Percentiles rank a stretch among this genome's conserved stretches.
phyloP scores from a whole-genome alignment of 2,797 vertebrate genomes.

The Perodicticus potto region DNA sequence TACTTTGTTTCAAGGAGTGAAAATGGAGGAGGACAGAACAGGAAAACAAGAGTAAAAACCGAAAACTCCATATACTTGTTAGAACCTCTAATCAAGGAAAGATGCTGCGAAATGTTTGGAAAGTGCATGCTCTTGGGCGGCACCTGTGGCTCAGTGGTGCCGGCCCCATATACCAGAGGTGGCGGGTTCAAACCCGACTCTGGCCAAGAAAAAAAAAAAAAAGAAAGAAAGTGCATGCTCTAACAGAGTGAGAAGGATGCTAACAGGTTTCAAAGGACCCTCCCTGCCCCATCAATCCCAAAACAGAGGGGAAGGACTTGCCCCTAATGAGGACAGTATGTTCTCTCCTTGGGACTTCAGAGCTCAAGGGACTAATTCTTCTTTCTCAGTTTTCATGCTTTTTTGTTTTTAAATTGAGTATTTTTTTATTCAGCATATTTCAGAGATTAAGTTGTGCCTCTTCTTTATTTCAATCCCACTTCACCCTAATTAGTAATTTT shows the following conservation, averaged over 20 bases:
- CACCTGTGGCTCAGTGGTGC: too few species aligned
- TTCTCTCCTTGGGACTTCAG: background rate
- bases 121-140: background rate
- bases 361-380: background rate
- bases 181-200: too few species aligned
- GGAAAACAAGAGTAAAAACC: background rate
- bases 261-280: background rate
- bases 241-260: too few species aligned
- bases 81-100: background rate
- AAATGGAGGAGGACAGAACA: background rate
- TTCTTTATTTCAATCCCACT: constrained; percentile 42
- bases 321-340: background rate
- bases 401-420: background rate
- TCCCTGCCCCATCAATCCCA: too few species aligned
- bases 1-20: background rate
- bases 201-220: too few species aligned
- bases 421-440: constrained; percentile 25
- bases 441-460: background rate
- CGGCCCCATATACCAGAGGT: too few species aligned
- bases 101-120: background rate
- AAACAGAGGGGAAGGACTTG: background rate
- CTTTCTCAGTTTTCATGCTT: background rate
- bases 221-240: background rate
- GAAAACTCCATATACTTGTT: background rate
- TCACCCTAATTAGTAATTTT: constrained; percentile 45